phyloP scores from a whole-genome alignment of 64 coral and sea anemone genomes.

The Stylophora pistillata region DNA sequence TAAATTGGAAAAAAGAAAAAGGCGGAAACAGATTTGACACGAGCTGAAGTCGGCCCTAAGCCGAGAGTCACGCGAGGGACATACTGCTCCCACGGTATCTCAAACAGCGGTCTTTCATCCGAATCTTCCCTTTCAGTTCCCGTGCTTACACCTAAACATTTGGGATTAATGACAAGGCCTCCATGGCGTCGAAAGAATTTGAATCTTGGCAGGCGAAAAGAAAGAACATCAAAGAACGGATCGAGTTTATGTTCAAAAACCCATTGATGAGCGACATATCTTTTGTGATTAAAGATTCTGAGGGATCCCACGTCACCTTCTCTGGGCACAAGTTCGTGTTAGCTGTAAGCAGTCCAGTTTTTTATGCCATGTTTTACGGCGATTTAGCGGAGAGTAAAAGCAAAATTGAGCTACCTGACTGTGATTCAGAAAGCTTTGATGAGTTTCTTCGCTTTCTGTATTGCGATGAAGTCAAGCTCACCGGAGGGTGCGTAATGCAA shows the following conservation, averaged over 20 bases:
- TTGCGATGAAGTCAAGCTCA: constrained; percentile 46
- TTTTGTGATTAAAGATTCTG: constrained; percentile 10
- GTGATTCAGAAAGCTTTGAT: constrained; percentile 33
- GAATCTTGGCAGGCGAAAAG: constrained; percentile 14
- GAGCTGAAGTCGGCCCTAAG: too few species aligned
- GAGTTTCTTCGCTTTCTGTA: constrained; percentile 65
- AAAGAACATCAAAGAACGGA: constrained; percentile 34
- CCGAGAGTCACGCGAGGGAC: too few species aligned
- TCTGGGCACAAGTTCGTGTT: constrained; percentile 56
- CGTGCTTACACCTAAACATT: too few species aligned
- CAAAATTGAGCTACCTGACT: constrained; percentile 46
- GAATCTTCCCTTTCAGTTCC: too few species aligned
- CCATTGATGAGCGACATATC: constrained; percentile 46
- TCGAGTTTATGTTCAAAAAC: constrained; percentile 36
- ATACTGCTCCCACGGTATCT: too few species aligned
- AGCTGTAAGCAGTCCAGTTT: constrained; percentile 45
- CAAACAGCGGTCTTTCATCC: too few species aligned
- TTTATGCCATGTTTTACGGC: constrained; percentile 60
- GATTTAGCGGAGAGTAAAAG: neutral
- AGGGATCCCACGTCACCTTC: neutral
- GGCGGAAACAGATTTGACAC: too few species aligned
- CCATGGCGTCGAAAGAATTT: constrained; percentile 14
- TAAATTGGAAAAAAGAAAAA: too few species aligned
- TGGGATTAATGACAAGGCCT: too few species aligned
- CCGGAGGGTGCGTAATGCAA: constrained; percentile 23